Conservation (phyloP, 2,113 vertebrate genomes). For the Paratilapia polleni region DNA sequence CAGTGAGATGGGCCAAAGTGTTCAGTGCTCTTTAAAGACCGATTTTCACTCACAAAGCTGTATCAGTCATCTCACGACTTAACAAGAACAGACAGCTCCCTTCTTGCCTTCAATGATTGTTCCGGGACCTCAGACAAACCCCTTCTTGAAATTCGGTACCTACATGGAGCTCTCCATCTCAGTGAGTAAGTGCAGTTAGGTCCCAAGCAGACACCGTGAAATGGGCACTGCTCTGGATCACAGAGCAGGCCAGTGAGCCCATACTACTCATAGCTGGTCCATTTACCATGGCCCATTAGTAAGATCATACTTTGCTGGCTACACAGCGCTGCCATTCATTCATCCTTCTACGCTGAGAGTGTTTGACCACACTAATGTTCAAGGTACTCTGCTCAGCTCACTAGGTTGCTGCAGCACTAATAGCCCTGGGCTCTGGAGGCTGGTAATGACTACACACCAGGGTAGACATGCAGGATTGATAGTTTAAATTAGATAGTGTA, state of each 20-base stretch:
- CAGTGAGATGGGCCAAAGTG: constrained; percentile 18
- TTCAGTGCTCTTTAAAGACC: constrained; percentile 37
- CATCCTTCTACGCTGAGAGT: constrained; percentile 57
- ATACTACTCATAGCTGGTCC: constrained; percentile 61
- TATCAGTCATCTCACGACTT: constrained; percentile 44
- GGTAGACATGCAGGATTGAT: constrained; percentile 71
- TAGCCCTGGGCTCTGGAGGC: constrained; percentile 55
- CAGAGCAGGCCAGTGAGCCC: constrained; percentile 64
- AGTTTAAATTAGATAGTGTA: constrained; percentile 73
- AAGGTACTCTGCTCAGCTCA: constrained; percentile 61
- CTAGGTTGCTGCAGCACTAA: constrained; percentile 62
- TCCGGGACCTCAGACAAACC: constrained; percentile 45
- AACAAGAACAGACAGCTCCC: constrained; percentile 43
- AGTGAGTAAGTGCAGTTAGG: constrained; percentile 72
- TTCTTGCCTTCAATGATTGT: constrained; percentile 41
- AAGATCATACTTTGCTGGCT: constrained; percentile 69
- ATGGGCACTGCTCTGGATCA: constrained; percentile 80
- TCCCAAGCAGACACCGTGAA: constrained; percentile 79
- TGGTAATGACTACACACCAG: constrained; percentile 64
- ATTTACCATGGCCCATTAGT: constrained; percentile 83
- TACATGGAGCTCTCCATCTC: constrained; percentile 72
- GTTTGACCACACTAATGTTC: constrained; percentile 69
- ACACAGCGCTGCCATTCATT: constrained; percentile 61
- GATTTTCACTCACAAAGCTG: constrained; percentile 18
- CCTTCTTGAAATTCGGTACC: constrained; percentile 21